Conservation (phyloP, 2,113 vertebrate species). For the Myrmecobius fasciatus region DNA sequence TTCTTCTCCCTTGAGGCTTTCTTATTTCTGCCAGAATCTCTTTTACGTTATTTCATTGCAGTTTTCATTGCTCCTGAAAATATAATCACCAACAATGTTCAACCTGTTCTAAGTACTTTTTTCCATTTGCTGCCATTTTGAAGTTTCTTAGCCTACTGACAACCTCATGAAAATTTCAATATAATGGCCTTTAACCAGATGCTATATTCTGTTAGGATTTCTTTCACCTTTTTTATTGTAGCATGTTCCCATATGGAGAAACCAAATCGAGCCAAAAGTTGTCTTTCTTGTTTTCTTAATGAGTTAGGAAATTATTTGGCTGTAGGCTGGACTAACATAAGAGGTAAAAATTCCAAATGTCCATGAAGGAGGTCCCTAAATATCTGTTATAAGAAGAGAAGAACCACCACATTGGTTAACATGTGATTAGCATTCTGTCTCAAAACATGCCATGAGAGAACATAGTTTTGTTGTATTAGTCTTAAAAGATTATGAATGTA, state of each 20-base stretch:
- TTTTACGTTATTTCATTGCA: slow-evolving; percentile 64
- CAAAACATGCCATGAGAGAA: slow-evolving; percentile 26
- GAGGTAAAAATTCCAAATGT: slow-evolving; percentile 45
- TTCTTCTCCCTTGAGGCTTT: slow-evolving; percentile 60
- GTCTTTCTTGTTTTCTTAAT: slow-evolving; percentile 64
- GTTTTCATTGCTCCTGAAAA: slow-evolving; percentile 69
- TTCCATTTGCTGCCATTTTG: slow-evolving; percentile 69
- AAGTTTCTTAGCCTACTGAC: slow-evolving; percentile 69
- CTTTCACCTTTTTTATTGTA: slow-evolving; percentile 67
- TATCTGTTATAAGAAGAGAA: slow-evolving; percentile 51
- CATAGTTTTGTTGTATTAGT: neutral
- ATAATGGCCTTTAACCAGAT: slow-evolving; percentile 74
- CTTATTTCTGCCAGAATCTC: slow-evolving; percentile 56
- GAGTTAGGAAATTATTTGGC: slow-evolving; percentile 61
- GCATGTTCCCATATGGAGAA: slow-evolving; percentile 60
- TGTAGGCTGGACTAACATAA: slow-evolving; percentile 65
- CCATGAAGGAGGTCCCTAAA: neutral
- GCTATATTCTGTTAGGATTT: slow-evolving; percentile 75
- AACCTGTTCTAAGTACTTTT: slow-evolving; percentile 70
- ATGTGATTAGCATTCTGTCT: slow-evolving; percentile 21
- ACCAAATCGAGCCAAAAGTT: slow-evolving; percentile 64
- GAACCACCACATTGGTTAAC: slow-evolving; percentile 37
- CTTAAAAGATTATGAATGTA: slow-evolving; percentile 24
- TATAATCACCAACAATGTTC: slow-evolving; percentile 60
- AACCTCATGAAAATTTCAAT: slow-evolving; percentile 73